phyloP scores from a whole-genome alignment of 2,797 vertebrate genomes.

The Dipus sagitta region DNA sequence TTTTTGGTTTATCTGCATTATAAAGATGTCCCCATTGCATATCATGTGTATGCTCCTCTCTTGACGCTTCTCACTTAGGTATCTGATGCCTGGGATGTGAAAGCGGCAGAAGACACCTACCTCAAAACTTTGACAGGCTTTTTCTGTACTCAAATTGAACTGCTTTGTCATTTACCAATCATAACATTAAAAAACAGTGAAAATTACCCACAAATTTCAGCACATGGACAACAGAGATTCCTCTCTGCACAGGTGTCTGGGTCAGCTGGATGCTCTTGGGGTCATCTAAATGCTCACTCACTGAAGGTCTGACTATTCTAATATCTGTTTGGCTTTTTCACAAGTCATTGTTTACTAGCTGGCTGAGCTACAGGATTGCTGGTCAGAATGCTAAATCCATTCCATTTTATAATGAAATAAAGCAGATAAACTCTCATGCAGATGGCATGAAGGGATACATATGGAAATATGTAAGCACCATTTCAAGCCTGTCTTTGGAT shows the following conservation, averaged over 20 bases:
- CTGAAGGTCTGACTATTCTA: neutral
- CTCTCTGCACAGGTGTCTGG: neutral
- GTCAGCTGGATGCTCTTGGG: neutral
- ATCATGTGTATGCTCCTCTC: neutral
- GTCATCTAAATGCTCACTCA: neutral
- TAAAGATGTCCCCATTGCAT: neutral
- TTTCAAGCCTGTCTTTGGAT: neutral
- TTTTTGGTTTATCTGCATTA: neutral
- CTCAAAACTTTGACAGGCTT: neutral
- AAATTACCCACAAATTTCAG: neutral
- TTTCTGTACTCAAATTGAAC: neutral
- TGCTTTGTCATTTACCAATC: neutral
- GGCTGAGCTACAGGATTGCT: neutral
- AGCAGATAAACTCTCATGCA: neutral
- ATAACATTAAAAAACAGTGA: neutral
- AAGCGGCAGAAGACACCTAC: rapidly evolving
- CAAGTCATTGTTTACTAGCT: neutral
- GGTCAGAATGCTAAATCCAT: neutral
- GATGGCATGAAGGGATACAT: neutral
- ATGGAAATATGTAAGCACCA: neutral
- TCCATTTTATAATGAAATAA: neutral
- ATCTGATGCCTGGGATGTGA: neutral
- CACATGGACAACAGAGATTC: neutral
- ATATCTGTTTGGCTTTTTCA: neutral
- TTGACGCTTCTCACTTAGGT: neutral